phyloP scores from a whole-genome alignment of 2,113 vertebrate genomes.

The Tetraodon nigroviridis region DNA sequence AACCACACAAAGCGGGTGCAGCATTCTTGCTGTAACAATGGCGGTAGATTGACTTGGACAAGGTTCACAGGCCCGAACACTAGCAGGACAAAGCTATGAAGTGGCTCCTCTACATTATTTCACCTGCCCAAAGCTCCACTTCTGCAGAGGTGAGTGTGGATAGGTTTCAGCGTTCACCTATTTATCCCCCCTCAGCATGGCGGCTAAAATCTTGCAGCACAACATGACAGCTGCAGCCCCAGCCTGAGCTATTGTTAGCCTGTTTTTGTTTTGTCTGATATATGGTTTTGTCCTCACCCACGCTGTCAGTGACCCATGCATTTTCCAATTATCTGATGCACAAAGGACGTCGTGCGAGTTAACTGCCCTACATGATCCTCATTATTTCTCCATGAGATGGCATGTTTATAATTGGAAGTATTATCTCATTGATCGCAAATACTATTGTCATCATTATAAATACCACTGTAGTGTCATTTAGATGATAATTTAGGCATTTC shows the following conservation, averaged over 20 bases:
- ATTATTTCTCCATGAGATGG: slow-evolving; percentile 64
- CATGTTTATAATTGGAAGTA: slow-evolving; percentile 68
- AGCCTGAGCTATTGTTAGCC: slow-evolving; percentile 25
- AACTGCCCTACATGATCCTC: slow-evolving; percentile 59
- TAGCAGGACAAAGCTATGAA: slow-evolving; percentile 62
- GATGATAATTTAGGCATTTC: slow-evolving; percentile 66
- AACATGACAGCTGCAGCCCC: slow-evolving; percentile 6
- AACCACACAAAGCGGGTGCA: slow-evolving; percentile 53
- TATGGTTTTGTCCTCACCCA: slow-evolving; percentile 38
- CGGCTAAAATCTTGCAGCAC: background rate
- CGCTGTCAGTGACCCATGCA: slow-evolving; percentile 52
- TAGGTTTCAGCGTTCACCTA: slow-evolving; percentile 28
- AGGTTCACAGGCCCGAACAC: slow-evolving; percentile 59
- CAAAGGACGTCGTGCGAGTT: slow-evolving; percentile 54
- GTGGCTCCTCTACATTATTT: slow-evolving; percentile 48
- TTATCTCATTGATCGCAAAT: slow-evolving; percentile 68
- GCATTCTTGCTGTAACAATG: slow-evolving; percentile 61
- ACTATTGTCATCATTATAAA: slow-evolving; percentile 62
- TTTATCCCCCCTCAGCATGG: too few species aligned
- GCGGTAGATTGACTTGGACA: slow-evolving; percentile 70
- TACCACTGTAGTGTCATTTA: slow-evolving; percentile 61
- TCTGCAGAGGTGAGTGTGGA: slow-evolving; percentile 43
- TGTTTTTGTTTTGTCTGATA: slow-evolving; percentile 43
- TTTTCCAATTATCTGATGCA: slow-evolving; percentile 60
- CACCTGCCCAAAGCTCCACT: slow-evolving; percentile 39